Conservation (phyloP, 1,140 invertebrate species). For the Polypedilum pembai region DNA sequence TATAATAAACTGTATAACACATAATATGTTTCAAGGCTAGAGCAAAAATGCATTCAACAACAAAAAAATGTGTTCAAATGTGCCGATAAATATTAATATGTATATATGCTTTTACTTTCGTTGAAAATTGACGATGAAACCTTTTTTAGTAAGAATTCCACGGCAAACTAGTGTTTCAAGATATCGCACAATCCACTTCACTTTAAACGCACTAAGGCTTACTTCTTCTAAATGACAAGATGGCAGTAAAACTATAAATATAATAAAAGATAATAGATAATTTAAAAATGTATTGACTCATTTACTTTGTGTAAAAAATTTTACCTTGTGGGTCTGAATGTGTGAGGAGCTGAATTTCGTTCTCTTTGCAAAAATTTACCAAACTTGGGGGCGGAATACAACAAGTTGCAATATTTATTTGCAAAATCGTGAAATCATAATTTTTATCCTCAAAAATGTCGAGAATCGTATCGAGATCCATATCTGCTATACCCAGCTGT, state of each 20-base stretch:
- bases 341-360: slow-evolving; percentile 88
- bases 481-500: slow-evolving; percentile 79
- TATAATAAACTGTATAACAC: too few species aligned
- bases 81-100: background rate
- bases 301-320: slow-evolving; percentile 32
- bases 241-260: slow-evolving; percentile 34
- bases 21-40: too few species aligned
- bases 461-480: slow-evolving; percentile 72
- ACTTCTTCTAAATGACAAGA: slow-evolving; percentile 39
- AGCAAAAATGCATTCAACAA: too few species aligned
- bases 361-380: slow-evolving; percentile 79
- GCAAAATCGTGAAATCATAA: slow-evolving; percentile 84
- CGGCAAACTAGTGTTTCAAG: slow-evolving; percentile 82
- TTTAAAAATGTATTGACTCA: background rate
- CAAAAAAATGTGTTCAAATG: too few species aligned
- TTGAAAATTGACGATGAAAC: slow-evolving; percentile 53
- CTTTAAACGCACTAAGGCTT: slow-evolving; percentile 39
- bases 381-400: slow-evolving; percentile 90
- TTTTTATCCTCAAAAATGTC: slow-evolving; percentile 68
- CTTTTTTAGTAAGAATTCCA: slow-evolving; percentile 81
- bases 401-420: slow-evolving; percentile 91
- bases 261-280: slow-evolving; percentile 29
- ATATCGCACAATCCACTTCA: slow-evolving; percentile 71
- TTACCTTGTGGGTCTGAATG: slow-evolving; percentile 88
- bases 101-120: background rate